Conservation (phyloP, 2,888 invertebrate species). For the Dromius quadrimaculatus region DNA sequence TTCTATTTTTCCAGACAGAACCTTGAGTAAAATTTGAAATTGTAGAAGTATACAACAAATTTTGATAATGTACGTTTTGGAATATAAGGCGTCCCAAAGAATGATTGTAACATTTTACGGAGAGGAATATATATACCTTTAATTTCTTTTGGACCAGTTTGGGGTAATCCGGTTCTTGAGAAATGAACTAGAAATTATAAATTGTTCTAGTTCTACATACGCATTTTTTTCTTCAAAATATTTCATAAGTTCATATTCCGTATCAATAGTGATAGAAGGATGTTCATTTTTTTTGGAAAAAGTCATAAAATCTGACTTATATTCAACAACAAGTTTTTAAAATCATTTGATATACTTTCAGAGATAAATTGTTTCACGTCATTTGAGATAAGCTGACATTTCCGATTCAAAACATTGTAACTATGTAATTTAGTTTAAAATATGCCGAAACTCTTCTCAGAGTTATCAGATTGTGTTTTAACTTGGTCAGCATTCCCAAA, state of each 20-base stretch:
- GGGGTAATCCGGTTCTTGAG: constrained; percentile 1
- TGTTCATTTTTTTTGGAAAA: not conserved
- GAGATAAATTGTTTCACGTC: constrained; percentile 9
- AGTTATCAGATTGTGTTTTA: not conserved
- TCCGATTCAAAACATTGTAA: constrained; percentile 3
- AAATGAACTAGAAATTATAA: constrained; percentile 7
- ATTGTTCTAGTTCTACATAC: not conserved
- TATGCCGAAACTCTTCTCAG: not conserved
- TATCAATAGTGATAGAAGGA: constrained; percentile 2
- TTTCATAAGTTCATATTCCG: not conserved
- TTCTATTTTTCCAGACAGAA: constrained; percentile 50
- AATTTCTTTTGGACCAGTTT: constrained; percentile 42
- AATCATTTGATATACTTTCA: not conserved
- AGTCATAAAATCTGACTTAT: not conserved
- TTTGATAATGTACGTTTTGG: constrained; percentile 40
- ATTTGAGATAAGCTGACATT: not conserved
- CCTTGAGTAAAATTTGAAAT: constrained; percentile 53
- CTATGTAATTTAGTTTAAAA: constrained; percentile 7
- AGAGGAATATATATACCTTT: constrained; percentile 52
- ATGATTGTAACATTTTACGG: constrained; percentile 27
- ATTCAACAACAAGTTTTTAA: not conserved
- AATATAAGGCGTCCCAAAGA: constrained; percentile 49
- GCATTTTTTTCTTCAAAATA: constrained; percentile 2
- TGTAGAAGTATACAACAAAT: constrained; percentile 39
- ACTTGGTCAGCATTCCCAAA: not conserved